Evolutionary conservation across 2,888 invertebrate species (phyloP).

Genomic region (Anagyrus pseudococci): DNA sequence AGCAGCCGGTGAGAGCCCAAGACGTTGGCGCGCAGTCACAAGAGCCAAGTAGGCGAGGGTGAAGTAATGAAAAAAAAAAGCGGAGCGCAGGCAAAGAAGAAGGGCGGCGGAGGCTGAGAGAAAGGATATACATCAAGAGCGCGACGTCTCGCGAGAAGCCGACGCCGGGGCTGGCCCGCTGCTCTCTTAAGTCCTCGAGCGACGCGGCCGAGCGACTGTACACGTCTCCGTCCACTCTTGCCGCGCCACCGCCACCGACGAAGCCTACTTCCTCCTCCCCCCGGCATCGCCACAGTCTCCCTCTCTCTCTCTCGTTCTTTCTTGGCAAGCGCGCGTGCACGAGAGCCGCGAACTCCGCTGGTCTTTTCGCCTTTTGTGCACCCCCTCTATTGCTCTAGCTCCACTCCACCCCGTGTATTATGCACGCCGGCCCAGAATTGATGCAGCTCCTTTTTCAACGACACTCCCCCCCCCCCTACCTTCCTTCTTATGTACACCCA

Average conservation of each 20-base stretch:
- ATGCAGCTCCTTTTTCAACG: too few species aligned
- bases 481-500: too few species aligned
- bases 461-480: not conserved
- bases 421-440: too few species aligned
- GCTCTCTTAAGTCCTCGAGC: conserved; percentile 30
- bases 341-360: too few species aligned
- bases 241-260: not conserved
- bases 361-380: not conserved
- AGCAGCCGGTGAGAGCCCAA: too few species aligned
- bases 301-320: conserved; percentile 7
- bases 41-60: too few species aligned
- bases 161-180: conserved; percentile 2
- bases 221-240: not conserved
- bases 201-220: not conserved
- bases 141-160: conserved; percentile 16
- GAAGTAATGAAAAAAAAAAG: too few species aligned
- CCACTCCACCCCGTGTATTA: too few species aligned
- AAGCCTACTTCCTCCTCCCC: not conserved
- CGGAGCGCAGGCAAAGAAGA: not conserved
- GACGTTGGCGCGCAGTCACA: too few species aligned
- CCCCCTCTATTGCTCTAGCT: too few species aligned
- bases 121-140: conserved; percentile 28
- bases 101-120: conserved; percentile 11
- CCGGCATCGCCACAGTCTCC: not conserved
- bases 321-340: too few species aligned